Evolutionary conservation across 2,888 invertebrate genomes (phyloP).

Genomic region (Idaea biselata): DNA sequence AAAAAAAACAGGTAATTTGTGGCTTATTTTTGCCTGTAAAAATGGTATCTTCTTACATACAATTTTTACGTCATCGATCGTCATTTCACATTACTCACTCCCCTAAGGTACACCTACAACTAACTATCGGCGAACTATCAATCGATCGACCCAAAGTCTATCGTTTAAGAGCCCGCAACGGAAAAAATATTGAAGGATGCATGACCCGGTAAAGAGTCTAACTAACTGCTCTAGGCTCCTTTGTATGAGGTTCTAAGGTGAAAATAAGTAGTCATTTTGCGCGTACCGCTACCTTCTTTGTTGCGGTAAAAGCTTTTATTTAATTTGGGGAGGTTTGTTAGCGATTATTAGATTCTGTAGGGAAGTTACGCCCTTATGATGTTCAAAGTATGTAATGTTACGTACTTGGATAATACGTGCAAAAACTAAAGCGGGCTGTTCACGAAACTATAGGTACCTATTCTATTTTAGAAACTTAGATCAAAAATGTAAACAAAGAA

Average conservation of each 20-base stretch:
- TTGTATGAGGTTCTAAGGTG: background rate
- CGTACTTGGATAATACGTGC: background rate
- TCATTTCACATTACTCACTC: no score
- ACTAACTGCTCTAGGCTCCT: slow-evolving; percentile 8
- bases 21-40: no score
- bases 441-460: no score
- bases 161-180: slow-evolving; percentile 9
- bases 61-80: no score
- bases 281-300: background rate
- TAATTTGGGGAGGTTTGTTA: background rate
- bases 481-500: no score
- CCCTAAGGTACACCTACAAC: no score
- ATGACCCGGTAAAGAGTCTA: slow-evolving; percentile 15
- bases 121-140: no score
- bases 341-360: background rate
- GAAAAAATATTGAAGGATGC: slow-evolving; percentile 18
- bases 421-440: no score
- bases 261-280: background rate
- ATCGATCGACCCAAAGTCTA: no score
- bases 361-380: background rate
- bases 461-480: no score
- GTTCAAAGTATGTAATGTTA: background rate
- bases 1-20: no score
- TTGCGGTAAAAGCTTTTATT: slow-evolving; percentile 1
- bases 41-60: no score